Evolutionary conservation across 2,797 vertebrate species (phyloP), one percentile per base, ranked within the genome.

Genomic region (Coilia nasus): DNA sequence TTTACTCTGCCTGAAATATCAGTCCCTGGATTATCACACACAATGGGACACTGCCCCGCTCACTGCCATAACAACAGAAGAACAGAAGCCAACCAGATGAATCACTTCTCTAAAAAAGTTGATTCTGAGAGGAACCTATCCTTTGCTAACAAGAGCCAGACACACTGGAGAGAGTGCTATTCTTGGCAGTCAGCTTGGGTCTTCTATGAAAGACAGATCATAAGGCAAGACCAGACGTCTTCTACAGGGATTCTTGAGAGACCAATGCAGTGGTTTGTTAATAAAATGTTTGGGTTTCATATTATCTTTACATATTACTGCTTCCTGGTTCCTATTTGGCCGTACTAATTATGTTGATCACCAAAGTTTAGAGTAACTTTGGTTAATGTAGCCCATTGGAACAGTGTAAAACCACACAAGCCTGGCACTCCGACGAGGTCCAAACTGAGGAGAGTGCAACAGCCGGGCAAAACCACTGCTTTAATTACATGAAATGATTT

Each of bases 141-240:
- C 88, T 35, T 85, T 2, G 81, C 89, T 91, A 95, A 95, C 92
- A 89, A 93, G 92, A 94, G 92, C 93, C 94, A 95, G 93, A 90
- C 93, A 88, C 92, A 91, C 92, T 90, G 91, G 90, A 88, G 88
- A 12, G 88, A 93, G 90, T 92, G 94, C 92, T 94, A 88, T 93
- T 95, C 91, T 94, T 95, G 94, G 94, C 95, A 92, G 89, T 3
- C 82, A 15, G 87, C 67, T 3, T 64, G 25, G 82, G 89, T 91
- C 88, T 83, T 90, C 89, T 87, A 88, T 90, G 91, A 91, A 90
- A 93, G 93, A 92, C 92, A 89, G 91, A 94, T 93, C 88, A 10
- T 71, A 83, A 89, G 89, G 89, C 25, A 78, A 91, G 89, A 90
- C 89, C 89, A 87, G 89, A 90, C 90, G 85, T 90, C 87, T 87